Conservation (phyloP, 1,140 invertebrate genomes). For the Cephus cinctus region DNA sequence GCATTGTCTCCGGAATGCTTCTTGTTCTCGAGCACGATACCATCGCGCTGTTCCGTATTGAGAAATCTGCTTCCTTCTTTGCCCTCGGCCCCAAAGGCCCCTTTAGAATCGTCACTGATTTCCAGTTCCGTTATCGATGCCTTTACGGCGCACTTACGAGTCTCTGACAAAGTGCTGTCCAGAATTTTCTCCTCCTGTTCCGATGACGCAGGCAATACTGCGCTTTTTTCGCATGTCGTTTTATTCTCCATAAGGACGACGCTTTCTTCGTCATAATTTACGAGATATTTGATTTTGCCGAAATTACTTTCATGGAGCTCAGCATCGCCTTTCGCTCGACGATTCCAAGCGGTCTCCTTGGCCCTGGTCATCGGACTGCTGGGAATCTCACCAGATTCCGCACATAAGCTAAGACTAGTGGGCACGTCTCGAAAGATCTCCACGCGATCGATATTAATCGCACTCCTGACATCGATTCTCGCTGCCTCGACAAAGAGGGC, state of each 20-base stretch:
- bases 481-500: conserved; percentile 41
- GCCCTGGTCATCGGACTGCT: conserved; percentile 48
- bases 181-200: too few species aligned
- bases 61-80: background rate
- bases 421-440: conserved; percentile 47
- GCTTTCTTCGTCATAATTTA: conserved; percentile 46
- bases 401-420: conserved; percentile 44
- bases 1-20: conserved; percentile 13
- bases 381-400: conserved; percentile 48
- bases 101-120: too few species aligned
- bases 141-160: too few species aligned
- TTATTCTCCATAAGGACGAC: conserved; percentile 46
- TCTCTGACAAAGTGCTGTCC: too few species aligned
- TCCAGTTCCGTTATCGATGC: too few species aligned
- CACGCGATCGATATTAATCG: conserved; percentile 43
- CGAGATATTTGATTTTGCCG: conserved; percentile 44
- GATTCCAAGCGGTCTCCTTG: conserved; percentile 34
- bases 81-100: too few species aligned
- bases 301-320: conserved; percentile 22
- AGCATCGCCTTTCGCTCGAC: background rate
- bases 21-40: conserved; percentile 27
- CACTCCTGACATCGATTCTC: conserved; percentile 6
- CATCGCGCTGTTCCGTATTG: conserved; percentile 27
- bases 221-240: conserved; percentile 1
- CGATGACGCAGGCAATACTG: too few species aligned